Conservation (phyloP, 1,140 invertebrate species). For the Saxidomus purpurata region DNA sequence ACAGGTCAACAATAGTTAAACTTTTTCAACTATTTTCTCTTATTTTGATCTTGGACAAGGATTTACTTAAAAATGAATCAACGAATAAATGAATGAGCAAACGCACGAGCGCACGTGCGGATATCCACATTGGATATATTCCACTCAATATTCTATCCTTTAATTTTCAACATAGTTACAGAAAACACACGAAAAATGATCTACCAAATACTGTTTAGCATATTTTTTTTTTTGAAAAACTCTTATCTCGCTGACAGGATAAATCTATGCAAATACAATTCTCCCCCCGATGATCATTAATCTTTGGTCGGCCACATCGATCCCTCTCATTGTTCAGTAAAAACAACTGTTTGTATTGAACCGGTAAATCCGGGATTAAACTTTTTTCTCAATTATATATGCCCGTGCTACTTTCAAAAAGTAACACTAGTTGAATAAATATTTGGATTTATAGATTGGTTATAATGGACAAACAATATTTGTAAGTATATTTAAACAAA, state of each 20-base stretch:
- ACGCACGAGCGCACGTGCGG: too few relatives aligned
- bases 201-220: too few relatives aligned
- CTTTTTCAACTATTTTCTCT: too few relatives aligned
- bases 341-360: conserved; percentile 13
- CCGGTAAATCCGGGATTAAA: conserved; percentile 34
- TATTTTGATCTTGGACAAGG: too few relatives aligned
- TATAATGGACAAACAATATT: not conserved
- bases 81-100: too few relatives aligned
- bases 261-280: conserved; percentile 27
- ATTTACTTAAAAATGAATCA: too few relatives aligned
- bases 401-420: not conserved
- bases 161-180: too few relatives aligned
- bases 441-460: not conserved
- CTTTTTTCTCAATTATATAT: conserved; percentile 5
- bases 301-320: not conserved
- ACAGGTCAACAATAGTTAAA: too few relatives aligned
- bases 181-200: too few relatives aligned
- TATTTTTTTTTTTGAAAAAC: not conserved
- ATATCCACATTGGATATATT: too few relatives aligned
- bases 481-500: not conserved
- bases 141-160: too few relatives aligned
- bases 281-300: conserved; percentile 12
- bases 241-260: conserved; percentile 4
- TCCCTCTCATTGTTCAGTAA: conserved; percentile 4
- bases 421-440: not conserved